phyloP scores from a whole-genome alignment of 2,113 vertebrate species.

The Melanotaenia duboulayi region DNA sequence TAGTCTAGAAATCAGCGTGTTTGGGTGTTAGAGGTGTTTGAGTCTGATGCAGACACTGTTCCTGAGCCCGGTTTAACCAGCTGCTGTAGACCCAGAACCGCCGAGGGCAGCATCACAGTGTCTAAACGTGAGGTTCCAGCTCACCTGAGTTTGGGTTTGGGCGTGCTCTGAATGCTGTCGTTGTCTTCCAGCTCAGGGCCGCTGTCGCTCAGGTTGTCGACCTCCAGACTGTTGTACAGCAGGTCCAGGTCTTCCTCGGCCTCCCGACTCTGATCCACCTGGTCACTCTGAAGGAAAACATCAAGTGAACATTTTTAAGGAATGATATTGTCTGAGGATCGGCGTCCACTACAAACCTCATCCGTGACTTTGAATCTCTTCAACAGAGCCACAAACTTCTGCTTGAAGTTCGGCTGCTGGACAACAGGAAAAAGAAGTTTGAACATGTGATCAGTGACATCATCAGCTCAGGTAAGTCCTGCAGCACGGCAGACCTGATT shows the following conservation, averaged over 20 bases:
- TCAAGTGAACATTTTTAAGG: no score
- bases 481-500: background rate
- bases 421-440: conserved; percentile 8
- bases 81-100: no score
- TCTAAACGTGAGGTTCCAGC: background rate
- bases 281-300: conserved; percentile 40
- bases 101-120: no score
- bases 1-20: background rate
- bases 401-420: conserved; percentile 82
- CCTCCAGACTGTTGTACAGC: conserved; percentile 79
- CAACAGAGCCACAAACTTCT: conserved; percentile 81
- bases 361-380: conserved; percentile 81
- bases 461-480: no score
- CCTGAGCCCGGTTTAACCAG: no score
- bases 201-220: conserved; percentile 79
- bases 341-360: conserved; percentile 67
- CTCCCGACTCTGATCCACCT: conserved; percentile 70
- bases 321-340: no score
- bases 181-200: conserved; percentile 78
- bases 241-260: conserved; percentile 78
- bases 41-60: no score
- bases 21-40: no score
- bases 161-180: conserved; percentile 76
- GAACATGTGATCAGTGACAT: background rate
- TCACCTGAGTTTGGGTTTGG: conserved; percentile 81